Percentiles rank a stretch among this genome's conserved stretches.
Conservation (phyloP, 2,113 vertebrate species). For the Eulemur rufifrons region DNA sequence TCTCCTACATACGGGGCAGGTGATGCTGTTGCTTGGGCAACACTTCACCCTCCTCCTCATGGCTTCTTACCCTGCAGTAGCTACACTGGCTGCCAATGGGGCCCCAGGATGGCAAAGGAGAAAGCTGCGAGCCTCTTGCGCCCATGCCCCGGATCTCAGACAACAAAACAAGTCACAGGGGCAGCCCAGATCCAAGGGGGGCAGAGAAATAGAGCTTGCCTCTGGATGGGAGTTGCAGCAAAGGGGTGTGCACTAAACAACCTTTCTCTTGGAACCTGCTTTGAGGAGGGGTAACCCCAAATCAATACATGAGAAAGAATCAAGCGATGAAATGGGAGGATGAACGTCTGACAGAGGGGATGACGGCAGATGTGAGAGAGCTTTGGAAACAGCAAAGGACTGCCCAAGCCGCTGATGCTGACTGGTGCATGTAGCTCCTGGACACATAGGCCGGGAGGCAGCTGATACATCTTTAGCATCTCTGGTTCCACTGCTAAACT, state of each 20-base stretch:
- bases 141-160: neutral
- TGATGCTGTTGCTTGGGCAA: neutral
- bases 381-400: neutral
- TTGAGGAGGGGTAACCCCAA: neutral
- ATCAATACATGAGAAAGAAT: neutral
- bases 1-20: fast-evolving
- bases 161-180: neutral
- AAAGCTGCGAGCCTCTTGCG: no score
- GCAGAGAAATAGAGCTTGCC: neutral
- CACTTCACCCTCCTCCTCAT: neutral
- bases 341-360: fast-evolving
- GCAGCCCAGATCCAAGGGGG: neutral
- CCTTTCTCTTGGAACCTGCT: neutral
- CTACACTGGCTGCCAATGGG: no score
- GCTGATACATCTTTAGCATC: neutral
- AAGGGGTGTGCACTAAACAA: neutral
- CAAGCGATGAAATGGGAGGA: neutral
- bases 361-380: neutral
- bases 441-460: neutral
- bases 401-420: fast-evolving
- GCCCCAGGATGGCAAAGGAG: neutral
- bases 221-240: neutral
- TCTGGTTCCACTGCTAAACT: neutral
- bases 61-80: neutral
- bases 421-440: fast-evolving